A percentile compares a stretch with the other conserved stretches of the same genome.
phyloP scores from a whole-genome alignment of 35 echinoderm and acorn worm genomes.

The Amphiura filiformis region DNA sequence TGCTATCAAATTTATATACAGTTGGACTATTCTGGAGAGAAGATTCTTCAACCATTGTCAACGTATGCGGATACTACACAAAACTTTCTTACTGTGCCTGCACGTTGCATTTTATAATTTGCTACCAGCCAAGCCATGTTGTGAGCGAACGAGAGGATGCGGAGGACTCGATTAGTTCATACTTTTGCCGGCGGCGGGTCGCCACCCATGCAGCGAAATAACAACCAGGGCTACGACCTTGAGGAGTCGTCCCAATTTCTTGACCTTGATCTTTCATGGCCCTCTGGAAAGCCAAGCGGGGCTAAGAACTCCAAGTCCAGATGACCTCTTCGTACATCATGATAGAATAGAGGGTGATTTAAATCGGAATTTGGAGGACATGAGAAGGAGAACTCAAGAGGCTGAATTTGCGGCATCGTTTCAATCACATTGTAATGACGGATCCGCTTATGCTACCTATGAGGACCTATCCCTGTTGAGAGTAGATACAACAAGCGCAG shows the following conservation, averaged over 20 bases:
- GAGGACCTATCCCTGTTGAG: constrained; percentile 62
- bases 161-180: background rate
- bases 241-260: background rate
- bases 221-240: background rate
- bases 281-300: background rate
- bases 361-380: background rate
- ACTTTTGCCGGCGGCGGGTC: background rate
- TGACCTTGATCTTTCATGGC: background rate
- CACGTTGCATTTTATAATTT: too few relatives aligned
- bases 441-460: constrained; percentile 75
- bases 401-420: background rate
- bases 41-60: too few relatives aligned
- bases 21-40: too few relatives aligned
- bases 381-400: background rate
- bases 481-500: background rate
- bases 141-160: too few relatives aligned
- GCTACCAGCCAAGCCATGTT: too few relatives aligned
- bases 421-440: constrained; percentile 52
- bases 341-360: background rate
- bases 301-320: background rate
- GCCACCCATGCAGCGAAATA: background rate
- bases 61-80: too few relatives aligned
- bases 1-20: too few relatives aligned
- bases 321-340: background rate
- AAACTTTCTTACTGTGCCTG: too few relatives aligned